Percentiles rank a stretch among this genome's conserved stretches.
Evolutionary conservation across 1,140 invertebrate genomes (phyloP).

Genomic region (Ruditapes philippinarum): DNA sequence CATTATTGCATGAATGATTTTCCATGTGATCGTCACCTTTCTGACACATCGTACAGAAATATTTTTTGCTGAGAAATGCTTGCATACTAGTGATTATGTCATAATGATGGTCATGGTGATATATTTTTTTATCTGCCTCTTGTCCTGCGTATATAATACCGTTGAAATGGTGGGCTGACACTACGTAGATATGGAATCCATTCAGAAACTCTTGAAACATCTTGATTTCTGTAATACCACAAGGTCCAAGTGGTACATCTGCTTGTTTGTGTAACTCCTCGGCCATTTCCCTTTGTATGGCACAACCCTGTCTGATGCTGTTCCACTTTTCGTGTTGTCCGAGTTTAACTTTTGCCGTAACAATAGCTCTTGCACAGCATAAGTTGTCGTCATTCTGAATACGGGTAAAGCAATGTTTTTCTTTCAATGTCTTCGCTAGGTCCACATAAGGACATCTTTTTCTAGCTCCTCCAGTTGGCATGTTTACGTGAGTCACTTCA

Average conservation of each 20-base stretch:
- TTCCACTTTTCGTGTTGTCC: conserved; percentile 36
- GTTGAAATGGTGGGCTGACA: conserved; percentile 24
- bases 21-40: conserved; percentile 45
- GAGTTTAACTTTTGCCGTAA: conserved; percentile 1
- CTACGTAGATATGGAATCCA: conserved; percentile 16
- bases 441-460: neutral
- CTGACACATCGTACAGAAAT: conserved; percentile 3
- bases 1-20: conserved; percentile 33
- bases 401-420: neutral
- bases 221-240: conserved; percentile 10
- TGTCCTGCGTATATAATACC: conserved; percentile 31
- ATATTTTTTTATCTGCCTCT: conserved; percentile 22
- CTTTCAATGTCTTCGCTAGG: neutral
- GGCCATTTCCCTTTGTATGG: neutral
- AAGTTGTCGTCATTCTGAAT: conserved; percentile 28
- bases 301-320: neutral
- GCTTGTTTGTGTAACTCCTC: neutral
- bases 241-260: neutral
- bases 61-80: neutral
- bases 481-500: neutral
- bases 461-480: no score
- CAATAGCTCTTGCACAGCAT: conserved; percentile 39
- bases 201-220: neutral
- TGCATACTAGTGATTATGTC: conserved; percentile 38
- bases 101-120: conserved; percentile 30